phyloP scores from a whole-genome alignment of 2,797 vertebrate species.

The Sebastes steindachneri region DNA sequence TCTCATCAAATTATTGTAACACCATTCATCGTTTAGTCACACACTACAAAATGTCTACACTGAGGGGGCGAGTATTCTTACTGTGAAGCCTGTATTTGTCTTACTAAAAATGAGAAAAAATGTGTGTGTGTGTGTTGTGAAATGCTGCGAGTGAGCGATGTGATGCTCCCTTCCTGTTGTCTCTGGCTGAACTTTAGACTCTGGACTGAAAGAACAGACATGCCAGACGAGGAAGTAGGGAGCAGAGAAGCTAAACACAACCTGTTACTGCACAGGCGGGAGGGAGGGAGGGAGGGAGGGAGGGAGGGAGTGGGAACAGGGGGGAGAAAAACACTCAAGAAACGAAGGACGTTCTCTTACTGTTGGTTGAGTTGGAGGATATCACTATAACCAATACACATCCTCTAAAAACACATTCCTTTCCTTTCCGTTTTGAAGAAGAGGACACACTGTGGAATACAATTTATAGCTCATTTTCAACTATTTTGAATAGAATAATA shows the following conservation, averaged over 20 bases:
- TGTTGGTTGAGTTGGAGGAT: background rate
- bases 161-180: slow-evolving; percentile 62
- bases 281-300: background rate
- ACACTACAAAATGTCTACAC: slow-evolving; percentile 52
- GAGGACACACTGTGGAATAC: background rate
- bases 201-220: slow-evolving; percentile 53
- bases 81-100: slow-evolving; percentile 44
- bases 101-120: slow-evolving; percentile 19
- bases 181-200: slow-evolving; percentile 68
- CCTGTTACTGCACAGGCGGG: slow-evolving; percentile 51
- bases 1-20: slow-evolving; percentile 79
- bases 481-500: slow-evolving; percentile 4
- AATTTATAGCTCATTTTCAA: background rate
- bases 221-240: slow-evolving; percentile 45
- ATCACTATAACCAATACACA: background rate
- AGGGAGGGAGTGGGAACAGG: background rate
- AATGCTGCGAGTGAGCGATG: slow-evolving; percentile 43
- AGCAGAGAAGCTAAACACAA: slow-evolving; percentile 56
- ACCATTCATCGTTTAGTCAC: slow-evolving; percentile 75
- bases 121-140: slow-evolving; percentile 23
- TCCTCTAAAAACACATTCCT: background rate
- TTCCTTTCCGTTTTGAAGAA: background rate
- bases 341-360: background rate
- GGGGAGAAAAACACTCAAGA: slow-evolving; percentile 1
- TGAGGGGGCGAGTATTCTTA: slow-evolving; percentile 57